Conservation (phyloP, 2,888 invertebrate species). For the Patella depressa region DNA sequence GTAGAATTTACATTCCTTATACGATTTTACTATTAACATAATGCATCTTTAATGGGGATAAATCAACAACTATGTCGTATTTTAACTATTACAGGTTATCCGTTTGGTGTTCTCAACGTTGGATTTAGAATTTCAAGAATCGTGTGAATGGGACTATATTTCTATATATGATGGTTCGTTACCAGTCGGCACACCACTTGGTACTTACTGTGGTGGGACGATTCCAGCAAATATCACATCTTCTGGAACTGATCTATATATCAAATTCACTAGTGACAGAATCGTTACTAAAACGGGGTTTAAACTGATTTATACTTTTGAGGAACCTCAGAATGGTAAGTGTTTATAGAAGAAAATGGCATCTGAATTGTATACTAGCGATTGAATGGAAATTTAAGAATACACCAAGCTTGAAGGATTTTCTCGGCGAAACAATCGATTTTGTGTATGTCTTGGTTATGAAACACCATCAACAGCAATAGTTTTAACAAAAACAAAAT, state of each 20-base stretch:
- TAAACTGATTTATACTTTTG: conserved; percentile 30
- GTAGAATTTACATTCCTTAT: too few species aligned
- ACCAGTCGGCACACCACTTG: conserved; percentile 13
- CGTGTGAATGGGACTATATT: conserved; percentile 30
- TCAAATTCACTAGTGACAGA: conserved; percentile 43
- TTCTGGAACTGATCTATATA: conserved; percentile 26
- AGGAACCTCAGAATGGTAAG: background rate
- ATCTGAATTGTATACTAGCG: too few species aligned
- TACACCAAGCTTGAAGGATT: too few species aligned
- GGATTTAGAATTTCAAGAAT: conserved; percentile 25
- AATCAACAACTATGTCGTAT: too few species aligned
- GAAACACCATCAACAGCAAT: too few species aligned
- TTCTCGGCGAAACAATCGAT: too few species aligned
- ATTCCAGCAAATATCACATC: conserved; percentile 38
- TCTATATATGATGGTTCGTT: conserved; percentile 22
- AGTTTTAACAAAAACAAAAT: too few species aligned
- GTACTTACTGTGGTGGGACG: conserved; percentile 27
- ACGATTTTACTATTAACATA: too few species aligned
- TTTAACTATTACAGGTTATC: conserved; percentile 23
- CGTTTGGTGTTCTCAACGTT: conserved; percentile 25
- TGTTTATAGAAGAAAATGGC: too few species aligned
- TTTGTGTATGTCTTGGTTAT: too few species aligned
- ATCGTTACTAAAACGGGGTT: conserved; percentile 39
- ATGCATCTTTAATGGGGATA: too few species aligned
- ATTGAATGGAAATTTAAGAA: too few species aligned